phyloP scores from a whole-genome alignment of 1,140 invertebrate genomes.

The Drosophila albomicans region DNA sequence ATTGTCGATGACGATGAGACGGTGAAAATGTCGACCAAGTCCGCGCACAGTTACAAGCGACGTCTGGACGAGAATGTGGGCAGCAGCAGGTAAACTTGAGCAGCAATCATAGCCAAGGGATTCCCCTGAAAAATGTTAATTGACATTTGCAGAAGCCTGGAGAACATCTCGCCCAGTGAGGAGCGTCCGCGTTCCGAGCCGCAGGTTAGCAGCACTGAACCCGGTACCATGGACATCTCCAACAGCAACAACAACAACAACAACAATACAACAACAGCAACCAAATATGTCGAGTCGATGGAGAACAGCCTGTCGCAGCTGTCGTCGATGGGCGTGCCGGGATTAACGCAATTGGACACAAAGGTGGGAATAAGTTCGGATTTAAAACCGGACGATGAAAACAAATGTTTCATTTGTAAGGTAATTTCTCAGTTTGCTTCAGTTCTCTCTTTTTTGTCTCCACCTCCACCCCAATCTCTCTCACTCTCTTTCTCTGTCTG shows the following conservation, averaged over 20 bases:
- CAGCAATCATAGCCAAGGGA: neutral
- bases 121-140: neutral
- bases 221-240: conserved; percentile 68
- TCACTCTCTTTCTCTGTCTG: neutral
- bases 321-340: conserved; percentile 77
- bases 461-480: conserved; percentile 13
- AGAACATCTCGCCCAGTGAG: conserved; percentile 75
- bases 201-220: conserved; percentile 81
- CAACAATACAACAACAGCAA: conserved; percentile 43
- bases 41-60: conserved; percentile 59
- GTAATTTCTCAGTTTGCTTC: conserved; percentile 84
- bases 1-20: conserved; percentile 83
- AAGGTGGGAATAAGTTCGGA: conserved; percentile 85
- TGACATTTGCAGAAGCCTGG: conserved; percentile 55
- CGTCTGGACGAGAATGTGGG: conserved; percentile 76
- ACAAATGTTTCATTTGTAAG: conserved; percentile 85
- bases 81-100: conserved; percentile 69
- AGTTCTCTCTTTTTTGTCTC: conserved; percentile 62
- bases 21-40: conserved; percentile 69
- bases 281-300: conserved; percentile 74
- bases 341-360: conserved; percentile 84
- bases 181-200: conserved; percentile 81
- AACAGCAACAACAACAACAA: conserved; percentile 78
- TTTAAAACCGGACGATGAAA: conserved; percentile 85
- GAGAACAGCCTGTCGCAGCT: conserved; percentile 71